A percentile compares a stretch with the other conserved stretches of the same genome.
phyloP scores from a whole-genome alignment of 1,140 invertebrate species.

The Idris sp. region DNA sequence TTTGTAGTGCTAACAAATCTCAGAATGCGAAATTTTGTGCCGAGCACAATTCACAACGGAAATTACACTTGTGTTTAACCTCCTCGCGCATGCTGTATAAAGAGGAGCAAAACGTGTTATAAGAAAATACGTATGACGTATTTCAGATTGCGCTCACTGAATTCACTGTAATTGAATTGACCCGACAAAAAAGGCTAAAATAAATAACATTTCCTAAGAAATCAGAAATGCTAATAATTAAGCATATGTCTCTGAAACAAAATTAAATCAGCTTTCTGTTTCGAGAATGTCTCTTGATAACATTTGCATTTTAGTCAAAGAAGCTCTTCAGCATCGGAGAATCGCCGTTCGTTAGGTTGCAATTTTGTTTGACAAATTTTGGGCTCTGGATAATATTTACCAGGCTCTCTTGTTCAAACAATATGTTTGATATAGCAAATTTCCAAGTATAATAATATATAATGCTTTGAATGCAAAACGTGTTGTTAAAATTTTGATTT shows the following conservation, averaged over 20 bases:
- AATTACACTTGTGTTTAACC: constrained; percentile 44
- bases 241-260: too few species aligned
- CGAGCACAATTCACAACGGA: constrained; percentile 43
- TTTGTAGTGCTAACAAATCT: constrained; percentile 38
- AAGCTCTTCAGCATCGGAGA: background rate
- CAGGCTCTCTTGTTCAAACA: too few species aligned
- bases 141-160: constrained; percentile 13
- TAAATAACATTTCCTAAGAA: too few species aligned
- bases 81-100: constrained; percentile 13
- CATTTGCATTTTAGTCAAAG: constrained; percentile 60
- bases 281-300: constrained; percentile 59
- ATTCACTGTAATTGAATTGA: constrained; percentile 5
- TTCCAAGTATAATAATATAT: too few species aligned
- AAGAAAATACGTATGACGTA: constrained; percentile 31
- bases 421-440: too few species aligned
- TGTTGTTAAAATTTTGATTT: too few species aligned
- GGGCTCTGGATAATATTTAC: too few species aligned
- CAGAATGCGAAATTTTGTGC: constrained; percentile 33
- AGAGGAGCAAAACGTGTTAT: constrained; percentile 10
- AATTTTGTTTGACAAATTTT: background rate
- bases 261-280: constrained; percentile 60
- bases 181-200: too few species aligned
- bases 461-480: too few species aligned
- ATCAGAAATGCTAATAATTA: too few species aligned
- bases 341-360: constrained; percentile 14